phyloP scores from a whole-genome alignment of 2,113 vertebrate species.

The Bolborhynchus lineola region DNA sequence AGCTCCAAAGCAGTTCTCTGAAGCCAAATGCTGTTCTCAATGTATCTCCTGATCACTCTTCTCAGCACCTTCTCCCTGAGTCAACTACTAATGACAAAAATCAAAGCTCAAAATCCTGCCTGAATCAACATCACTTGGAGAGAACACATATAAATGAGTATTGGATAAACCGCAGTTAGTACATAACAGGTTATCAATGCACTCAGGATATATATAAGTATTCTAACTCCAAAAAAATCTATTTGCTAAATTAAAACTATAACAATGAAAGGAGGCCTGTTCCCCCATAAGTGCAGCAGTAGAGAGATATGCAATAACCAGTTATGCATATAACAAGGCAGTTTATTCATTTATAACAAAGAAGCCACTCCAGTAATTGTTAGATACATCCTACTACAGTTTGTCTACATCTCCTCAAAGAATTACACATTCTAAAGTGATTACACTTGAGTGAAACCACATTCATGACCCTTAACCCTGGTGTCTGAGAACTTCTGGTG shows the following conservation, averaged over 20 bases:
- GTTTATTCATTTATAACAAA: not conserved
- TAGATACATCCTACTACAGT: not conserved
- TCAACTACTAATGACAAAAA: not conserved
- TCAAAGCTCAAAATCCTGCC: not conserved
- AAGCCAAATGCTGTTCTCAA: not conserved
- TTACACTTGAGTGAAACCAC: not conserved
- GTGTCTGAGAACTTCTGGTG: not conserved
- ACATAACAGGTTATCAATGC: not conserved
- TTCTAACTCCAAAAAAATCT: not conserved
- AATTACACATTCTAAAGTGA: not conserved
- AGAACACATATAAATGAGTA: not conserved
- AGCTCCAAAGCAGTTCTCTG: not conserved
- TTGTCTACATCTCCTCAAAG: not conserved
- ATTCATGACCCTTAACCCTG: not conserved
- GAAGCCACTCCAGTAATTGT: not conserved
- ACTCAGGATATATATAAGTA: not conserved
- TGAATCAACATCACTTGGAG: not conserved
- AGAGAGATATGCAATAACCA: not conserved
- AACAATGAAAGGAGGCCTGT: not conserved
- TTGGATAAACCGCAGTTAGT: not conserved
- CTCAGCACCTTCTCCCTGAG: not conserved
- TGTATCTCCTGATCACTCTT: not conserved
- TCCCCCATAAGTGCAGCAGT: accelerated
- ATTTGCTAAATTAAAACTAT: not conserved
- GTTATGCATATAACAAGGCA: not conserved